A percentile compares a stretch with the other conserved stretches of the same genome.
Evolutionary conservation across 23 tunicate species (phyloP).

Genomic region (Halocynthia aurantium): DNA sequence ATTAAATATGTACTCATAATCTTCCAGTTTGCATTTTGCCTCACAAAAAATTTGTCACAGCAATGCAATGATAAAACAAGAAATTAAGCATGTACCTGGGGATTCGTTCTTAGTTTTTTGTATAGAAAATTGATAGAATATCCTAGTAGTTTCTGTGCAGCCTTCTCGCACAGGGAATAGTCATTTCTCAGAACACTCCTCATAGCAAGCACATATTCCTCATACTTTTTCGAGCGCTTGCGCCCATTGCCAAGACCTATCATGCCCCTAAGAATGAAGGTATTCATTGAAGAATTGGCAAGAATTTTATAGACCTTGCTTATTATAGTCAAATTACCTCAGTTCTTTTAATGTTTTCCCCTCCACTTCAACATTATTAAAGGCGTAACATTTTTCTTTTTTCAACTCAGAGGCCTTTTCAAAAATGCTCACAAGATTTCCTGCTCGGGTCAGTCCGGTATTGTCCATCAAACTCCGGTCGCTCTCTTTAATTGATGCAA

Average conservation of each 20-base stretch:
- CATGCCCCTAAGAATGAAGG: slow-evolving; percentile 50
- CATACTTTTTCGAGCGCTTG: slow-evolving; percentile 88
- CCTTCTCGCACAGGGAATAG: slow-evolving; percentile 83
- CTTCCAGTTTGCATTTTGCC: not conserved
- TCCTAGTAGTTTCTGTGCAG: slow-evolving; percentile 85
- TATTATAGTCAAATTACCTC: slow-evolving; percentile 32
- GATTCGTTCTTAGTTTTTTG: slow-evolving; percentile 91
- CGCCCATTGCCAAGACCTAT: slow-evolving; percentile 95
- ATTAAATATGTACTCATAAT: not conserved
- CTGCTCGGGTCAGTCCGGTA: slow-evolving; percentile 38
- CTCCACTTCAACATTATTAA: slow-evolving; percentile 45
- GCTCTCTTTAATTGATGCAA: slow-evolving; percentile 24
- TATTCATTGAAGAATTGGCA: not conserved
- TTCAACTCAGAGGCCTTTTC: slow-evolving; percentile 79
- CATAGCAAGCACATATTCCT: slow-evolving; percentile 78
- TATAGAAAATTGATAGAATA: slow-evolving; percentile 93
- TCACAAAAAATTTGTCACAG: not conserved
- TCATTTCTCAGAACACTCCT: slow-evolving; percentile 47
- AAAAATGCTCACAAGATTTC: slow-evolving; percentile 47
- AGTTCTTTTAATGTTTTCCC: slow-evolving; percentile 82
- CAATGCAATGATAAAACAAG: not conserved
- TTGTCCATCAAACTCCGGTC: slow-evolving; percentile 34
- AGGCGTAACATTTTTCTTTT: slow-evolving; percentile 81
- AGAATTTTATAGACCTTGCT: not conserved
- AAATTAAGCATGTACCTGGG: slow-evolving; percentile 38